These are phyloP conservation scores for Leistus spinibarbis DNA, from an alignment of 2,888 invertebrate genomes.

Conservation along the genomic window DNA sequence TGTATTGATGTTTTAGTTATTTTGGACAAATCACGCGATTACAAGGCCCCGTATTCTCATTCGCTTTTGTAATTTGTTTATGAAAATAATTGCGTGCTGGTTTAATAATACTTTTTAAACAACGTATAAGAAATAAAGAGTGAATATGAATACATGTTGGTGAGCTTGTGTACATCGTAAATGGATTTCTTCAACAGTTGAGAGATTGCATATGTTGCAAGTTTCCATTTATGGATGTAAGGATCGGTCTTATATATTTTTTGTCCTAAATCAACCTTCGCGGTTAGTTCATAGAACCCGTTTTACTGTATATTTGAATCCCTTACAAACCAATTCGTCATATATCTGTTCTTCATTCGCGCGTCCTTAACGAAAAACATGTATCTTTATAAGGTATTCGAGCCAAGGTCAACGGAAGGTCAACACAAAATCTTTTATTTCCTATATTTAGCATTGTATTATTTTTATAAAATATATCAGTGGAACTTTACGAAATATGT, in stretches of 20 bases:
- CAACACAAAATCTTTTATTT: no score
- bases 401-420: no score
- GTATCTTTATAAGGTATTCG: no score
- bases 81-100: no score
- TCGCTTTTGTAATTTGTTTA: neutral
- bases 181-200: neutral
- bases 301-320: neutral
- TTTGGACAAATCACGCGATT: neutral
- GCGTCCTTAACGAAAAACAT: no score
- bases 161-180: neutral
- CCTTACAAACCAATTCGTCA: neutral
- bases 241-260: neutral
- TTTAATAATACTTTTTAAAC: no score
- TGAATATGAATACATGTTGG: neutral
- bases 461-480: neutral
- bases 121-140: no score
- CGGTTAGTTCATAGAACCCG: neutral
- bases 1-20: neutral
- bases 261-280: constrained; percentile 4
- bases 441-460: no score
- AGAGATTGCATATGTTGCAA: neutral
- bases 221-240: neutral
- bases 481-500: neutral
- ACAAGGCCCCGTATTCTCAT: neutral
- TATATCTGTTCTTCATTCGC: no score